Evolutionary conservation across 1,140 invertebrate genomes (phyloP).

Genomic region (Odontomachus brunneus): DNA sequence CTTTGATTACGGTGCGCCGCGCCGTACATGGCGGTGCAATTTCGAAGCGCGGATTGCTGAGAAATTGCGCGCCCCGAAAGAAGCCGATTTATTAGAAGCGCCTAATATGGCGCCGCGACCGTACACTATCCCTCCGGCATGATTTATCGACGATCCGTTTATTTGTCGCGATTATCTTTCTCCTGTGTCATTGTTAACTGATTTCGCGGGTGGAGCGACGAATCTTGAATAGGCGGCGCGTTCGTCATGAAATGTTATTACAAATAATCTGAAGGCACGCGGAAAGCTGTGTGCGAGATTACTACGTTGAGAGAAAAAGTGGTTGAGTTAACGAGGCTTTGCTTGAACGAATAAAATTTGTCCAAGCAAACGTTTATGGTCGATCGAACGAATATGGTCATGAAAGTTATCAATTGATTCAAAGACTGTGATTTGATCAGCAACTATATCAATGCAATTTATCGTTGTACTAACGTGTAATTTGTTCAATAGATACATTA

Average conservation of each 20-base stretch:
- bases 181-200: not conserved
- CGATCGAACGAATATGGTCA: too few species aligned
- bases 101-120: slow-evolving; percentile 35
- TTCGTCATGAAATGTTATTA: not conserved
- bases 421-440: too few species aligned
- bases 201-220: not conserved
- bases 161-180: slow-evolving; percentile 25
- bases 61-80: slow-evolving; percentile 39
- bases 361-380: too few species aligned
- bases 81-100: slow-evolving; percentile 48
- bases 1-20: slow-evolving; percentile 30
- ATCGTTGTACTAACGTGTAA: too few species aligned
- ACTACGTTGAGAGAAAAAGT: too few species aligned
- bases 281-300: not conserved
- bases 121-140: not conserved
- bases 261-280: too few species aligned
- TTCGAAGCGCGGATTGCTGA: slow-evolving; percentile 45
- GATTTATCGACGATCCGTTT: slow-evolving; percentile 35
- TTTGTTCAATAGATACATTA: too few species aligned
- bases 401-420: too few species aligned
- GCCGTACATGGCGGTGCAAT: slow-evolving; percentile 46
- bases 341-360: too few species aligned
- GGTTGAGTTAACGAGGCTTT: too few species aligned
- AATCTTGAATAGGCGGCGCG: not conserved
- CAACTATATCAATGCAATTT: too few species aligned